Evolutionary conservation across 1,140 invertebrate genomes (phyloP), one percentile per base, ranked within the genome.

Genomic region (Drosophila tristis): DNA sequence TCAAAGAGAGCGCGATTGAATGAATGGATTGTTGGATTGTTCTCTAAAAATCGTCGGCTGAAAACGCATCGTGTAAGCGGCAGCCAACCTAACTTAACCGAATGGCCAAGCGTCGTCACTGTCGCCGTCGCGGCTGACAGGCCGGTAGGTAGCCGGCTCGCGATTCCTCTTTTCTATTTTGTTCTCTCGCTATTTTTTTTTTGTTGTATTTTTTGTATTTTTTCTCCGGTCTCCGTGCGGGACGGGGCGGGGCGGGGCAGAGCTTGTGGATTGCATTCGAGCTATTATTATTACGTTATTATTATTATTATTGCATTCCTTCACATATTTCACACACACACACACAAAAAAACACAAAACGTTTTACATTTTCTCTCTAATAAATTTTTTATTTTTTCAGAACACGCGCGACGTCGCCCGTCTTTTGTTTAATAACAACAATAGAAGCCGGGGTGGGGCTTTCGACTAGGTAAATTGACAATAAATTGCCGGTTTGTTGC

Each of bases 401-500:
- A 20, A 20, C 23, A 53, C 35, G 15, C 59, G 49, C 35, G 7
- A 42, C 44, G 54, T 39, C 4, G 35, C 3, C 35, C 35, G 4
- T 39, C 11, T 39, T 62, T 53, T 64, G 60, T 62, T 49, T 65
- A 70, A 70, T 54, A 57, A 71, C 60, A 64, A 48, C 35, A 39
- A 45, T 26, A 39, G 26, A 16, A 29, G 16, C 65, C 23, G 35
- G 35, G 35, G 35, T 39, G 35, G 35, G 35, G 35, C 4, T 13
- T 39, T 39, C 35, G 11, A 39, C 35, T 39, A 8, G 4, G 35
- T 39, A 39, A 11, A 39, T 39, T 39, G 31, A 71, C 54, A 70
- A 86, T 71, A 74, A 39, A 78, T 64, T 78, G 51, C 47, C 39
- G 13, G 35, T 60, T 39, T 72, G 62, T 64, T 72, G 63, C 72